Conservation (phyloP, 2,113 vertebrate genomes). For the Telmatochromis sp. region DNA sequence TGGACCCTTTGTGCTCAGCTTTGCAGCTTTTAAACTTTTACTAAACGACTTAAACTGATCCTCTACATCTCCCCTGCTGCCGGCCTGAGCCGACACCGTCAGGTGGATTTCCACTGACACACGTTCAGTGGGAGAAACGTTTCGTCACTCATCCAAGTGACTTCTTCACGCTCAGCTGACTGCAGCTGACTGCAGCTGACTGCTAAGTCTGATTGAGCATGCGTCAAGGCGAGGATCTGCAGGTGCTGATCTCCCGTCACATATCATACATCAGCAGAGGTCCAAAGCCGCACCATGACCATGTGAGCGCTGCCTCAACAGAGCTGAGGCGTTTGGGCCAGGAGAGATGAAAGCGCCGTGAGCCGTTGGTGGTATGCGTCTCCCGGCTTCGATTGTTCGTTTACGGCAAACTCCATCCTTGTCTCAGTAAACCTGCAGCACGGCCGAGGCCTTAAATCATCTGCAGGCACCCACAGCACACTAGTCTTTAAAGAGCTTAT, state of each 20-base stretch:
- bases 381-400: neutral
- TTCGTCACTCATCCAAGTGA: neutral
- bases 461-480: neutral
- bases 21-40: neutral
- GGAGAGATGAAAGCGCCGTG: neutral
- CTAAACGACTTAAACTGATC: neutral
- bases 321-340: neutral
- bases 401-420: neutral
- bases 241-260: neutral
- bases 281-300: neutral
- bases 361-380: neutral
- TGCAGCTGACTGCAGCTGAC: neutral
- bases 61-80: neutral
- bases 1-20: neutral
- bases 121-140: neutral
- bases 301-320: neutral
- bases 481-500: neutral
- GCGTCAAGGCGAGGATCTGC: neutral
- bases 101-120: neutral
- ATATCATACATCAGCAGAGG: neutral
- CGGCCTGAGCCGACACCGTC: neutral
- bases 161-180: no score
- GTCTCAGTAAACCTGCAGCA: neutral
- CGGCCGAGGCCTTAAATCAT: neutral
- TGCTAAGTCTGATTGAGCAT: neutral